phyloP scores from a whole-genome alignment of 53 echinoderm and acorn worm species.

The Echinarachnius parma region DNA sequence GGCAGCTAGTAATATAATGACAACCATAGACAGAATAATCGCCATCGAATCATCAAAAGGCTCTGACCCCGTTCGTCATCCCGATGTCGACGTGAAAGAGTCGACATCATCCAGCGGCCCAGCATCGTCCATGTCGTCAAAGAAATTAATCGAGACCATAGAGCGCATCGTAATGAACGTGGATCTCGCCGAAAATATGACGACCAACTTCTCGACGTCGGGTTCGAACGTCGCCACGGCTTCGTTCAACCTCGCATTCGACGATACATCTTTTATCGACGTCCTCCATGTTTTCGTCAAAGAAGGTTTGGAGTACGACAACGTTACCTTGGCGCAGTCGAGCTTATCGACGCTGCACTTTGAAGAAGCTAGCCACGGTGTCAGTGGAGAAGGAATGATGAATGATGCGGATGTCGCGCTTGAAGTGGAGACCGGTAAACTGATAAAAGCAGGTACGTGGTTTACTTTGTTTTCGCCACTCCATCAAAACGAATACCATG shows the following conservation, averaged over 20 bases:
- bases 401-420: conserved; percentile 7
- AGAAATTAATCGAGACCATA: conserved; percentile 1
- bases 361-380: no score
- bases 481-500: no score
- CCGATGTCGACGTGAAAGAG: neutral
- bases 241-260: conserved; percentile 4
- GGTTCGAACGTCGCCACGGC: conserved; percentile 23
- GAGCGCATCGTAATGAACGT: conserved; percentile 19
- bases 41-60: neutral
- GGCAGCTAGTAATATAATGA: conserved; percentile 19
- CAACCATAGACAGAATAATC: conserved; percentile 15
- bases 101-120: neutral
- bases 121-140: neutral
- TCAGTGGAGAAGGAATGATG: neutral
- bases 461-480: neutral
- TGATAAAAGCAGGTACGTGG: conserved; percentile 11
- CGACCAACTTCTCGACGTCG: conserved; percentile 19
- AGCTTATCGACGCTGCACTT: no score
- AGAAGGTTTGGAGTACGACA: neutral
- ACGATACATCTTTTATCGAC: conserved; percentile 8
- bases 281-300: conserved; percentile 5
- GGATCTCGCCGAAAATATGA: conserved; percentile 3
- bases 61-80: conserved; percentile 9
- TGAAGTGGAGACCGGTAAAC: conserved; percentile 21
- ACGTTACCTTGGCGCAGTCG: no score